Conservation (phyloP, 2,113 vertebrate genomes). For the Actenoides hombroni region DNA sequence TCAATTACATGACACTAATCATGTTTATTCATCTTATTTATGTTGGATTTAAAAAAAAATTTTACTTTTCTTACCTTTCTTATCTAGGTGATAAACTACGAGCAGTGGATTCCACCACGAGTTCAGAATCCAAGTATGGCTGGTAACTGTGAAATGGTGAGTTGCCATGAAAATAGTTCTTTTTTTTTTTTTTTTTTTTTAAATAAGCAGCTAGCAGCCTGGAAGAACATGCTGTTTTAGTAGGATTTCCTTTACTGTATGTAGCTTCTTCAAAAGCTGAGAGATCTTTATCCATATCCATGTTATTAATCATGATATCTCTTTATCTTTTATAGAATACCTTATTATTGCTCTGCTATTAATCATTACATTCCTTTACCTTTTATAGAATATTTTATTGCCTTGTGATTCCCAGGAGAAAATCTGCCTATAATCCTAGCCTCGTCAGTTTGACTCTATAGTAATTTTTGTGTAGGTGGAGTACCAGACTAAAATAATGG, state of each 20-base stretch:
- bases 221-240: neutral
- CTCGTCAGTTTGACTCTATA: neutral
- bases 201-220: neutral
- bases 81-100: slow-evolving; percentile 58
- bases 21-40: neutral
- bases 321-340: neutral
- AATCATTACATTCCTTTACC: neutral
- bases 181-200: neutral
- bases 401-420: neutral
- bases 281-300: neutral
- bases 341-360: neutral
- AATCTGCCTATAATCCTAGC: neutral
- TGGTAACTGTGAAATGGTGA: slow-evolving; percentile 52
- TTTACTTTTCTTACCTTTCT: neutral
- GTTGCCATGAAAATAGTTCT: neutral
- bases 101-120: slow-evolving; percentile 66
- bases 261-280: neutral
- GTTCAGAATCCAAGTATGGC: neutral
- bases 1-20: neutral
- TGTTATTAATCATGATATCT: neutral
- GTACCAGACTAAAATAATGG: neutral
- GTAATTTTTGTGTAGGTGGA: neutral
- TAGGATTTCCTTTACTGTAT: neutral
- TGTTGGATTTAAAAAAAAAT: neutral
- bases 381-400: neutral